Conservation (phyloP, 1,140 invertebrate genomes). For the Fopius arisanus region DNA sequence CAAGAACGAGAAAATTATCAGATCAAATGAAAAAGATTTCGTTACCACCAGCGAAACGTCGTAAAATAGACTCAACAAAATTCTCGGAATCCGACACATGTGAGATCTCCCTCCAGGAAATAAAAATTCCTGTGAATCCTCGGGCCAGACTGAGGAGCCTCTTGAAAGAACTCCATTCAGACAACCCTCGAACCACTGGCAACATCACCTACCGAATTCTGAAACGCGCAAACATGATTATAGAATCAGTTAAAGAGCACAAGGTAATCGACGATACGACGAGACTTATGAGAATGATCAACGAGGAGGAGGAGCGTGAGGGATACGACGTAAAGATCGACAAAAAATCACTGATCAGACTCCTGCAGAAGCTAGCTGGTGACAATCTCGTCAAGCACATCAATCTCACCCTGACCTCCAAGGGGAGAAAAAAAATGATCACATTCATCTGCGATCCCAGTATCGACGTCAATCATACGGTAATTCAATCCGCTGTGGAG, state of each 20-base stretch:
- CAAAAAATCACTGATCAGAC: constrained; percentile 69
- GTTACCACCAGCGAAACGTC: constrained; percentile 22
- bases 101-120: background rate
- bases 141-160: constrained; percentile 46
- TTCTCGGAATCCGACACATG: background rate
- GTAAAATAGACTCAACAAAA: background rate
- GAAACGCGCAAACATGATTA: constrained; percentile 69
- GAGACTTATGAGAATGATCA: constrained; percentile 67
- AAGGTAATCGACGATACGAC: constrained; percentile 68
- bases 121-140: constrained; percentile 34
- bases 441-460: constrained; percentile 69
- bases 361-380: constrained; percentile 67
- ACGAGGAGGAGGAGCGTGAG: constrained; percentile 67
- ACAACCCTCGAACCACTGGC: constrained; percentile 41
- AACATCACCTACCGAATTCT: constrained; percentile 65
- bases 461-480: constrained; percentile 63
- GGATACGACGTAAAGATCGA: constrained; percentile 69
- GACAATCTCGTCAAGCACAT: constrained; percentile 71
- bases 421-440: constrained; percentile 61
- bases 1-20: background rate
- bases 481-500: constrained; percentile 69
- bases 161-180: constrained; percentile 48
- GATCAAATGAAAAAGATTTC: background rate
- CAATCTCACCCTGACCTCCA: constrained; percentile 65
- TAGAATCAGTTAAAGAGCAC: constrained; percentile 67